Evolutionary conservation across 2,113 vertebrate species (phyloP).

Genomic region (Odontesthes bonariensis): DNA sequence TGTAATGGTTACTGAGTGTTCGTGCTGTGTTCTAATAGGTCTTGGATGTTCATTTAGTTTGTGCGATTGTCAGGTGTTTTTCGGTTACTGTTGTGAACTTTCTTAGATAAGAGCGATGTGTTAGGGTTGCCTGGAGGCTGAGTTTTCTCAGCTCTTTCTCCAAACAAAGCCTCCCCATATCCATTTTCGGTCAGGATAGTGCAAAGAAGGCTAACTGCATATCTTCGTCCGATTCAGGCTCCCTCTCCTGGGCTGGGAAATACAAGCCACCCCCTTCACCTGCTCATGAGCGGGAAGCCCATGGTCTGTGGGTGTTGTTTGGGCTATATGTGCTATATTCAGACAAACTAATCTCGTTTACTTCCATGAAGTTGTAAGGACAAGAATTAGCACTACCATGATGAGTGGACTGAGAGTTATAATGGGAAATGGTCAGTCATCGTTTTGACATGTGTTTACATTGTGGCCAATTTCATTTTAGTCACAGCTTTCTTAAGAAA

Average conservation of each 20-base stretch:
- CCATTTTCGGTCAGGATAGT: constrained; percentile 34
- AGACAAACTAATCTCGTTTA: constrained; percentile 58
- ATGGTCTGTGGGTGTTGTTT: constrained; percentile 77
- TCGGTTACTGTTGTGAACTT: constrained; percentile 31
- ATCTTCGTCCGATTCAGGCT: constrained; percentile 43
- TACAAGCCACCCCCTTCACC: constrained; percentile 52
- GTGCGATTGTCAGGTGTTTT: constrained; percentile 53
- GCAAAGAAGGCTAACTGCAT: constrained; percentile 34
- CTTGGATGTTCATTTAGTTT: constrained; percentile 8
- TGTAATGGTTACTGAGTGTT: constrained; percentile 7
- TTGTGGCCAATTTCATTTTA: constrained; percentile 73
- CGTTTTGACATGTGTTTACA: constrained; percentile 72
- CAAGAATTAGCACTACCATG: constrained; percentile 67
- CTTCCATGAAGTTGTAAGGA: constrained; percentile 55
- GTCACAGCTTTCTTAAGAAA: constrained; percentile 67
- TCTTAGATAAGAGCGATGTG: constrained; percentile 67
- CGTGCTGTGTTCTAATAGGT: constrained; percentile 2
- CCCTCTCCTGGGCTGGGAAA: constrained; percentile 49
- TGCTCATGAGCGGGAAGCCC: constrained; percentile 71
- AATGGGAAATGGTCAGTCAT: constrained; percentile 75
- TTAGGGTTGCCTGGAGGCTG: constrained; percentile 57
- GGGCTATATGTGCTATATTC: constrained; percentile 67
- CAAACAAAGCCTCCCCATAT: constrained; percentile 67
- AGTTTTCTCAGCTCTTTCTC: constrained; percentile 52
- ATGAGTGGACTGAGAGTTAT: constrained; percentile 76